Conservation (phyloP, 2,113 vertebrate genomes). For the Trogon melanurus region DNA sequence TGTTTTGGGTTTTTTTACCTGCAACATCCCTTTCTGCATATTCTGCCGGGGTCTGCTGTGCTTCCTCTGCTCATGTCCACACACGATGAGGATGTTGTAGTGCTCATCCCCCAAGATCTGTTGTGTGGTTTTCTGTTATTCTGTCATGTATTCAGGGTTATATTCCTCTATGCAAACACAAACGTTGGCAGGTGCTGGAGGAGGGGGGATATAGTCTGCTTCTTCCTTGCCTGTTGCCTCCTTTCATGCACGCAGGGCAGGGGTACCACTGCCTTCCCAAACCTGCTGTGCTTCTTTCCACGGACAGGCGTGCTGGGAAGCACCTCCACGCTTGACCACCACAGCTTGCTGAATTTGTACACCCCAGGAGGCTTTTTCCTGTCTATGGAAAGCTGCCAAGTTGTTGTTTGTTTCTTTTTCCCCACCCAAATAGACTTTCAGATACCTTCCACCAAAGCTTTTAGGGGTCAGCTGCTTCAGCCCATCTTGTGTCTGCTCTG, state of each 20-base stretch:
- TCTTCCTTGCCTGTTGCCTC: neutral
- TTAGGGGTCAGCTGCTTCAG: neutral
- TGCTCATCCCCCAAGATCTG: neutral
- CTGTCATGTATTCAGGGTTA: neutral
- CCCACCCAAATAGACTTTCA: neutral
- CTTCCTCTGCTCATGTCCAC: neutral
- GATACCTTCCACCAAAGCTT: neutral
- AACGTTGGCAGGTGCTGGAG: neutral
- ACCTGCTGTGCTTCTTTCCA: neutral
- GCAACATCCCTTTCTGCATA: neutral
- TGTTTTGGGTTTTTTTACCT: neutral
- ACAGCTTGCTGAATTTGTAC: neutral
- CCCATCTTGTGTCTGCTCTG: neutral
- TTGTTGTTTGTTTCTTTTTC: no score
- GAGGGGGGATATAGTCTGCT: neutral
- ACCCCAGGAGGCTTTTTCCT: neutral
- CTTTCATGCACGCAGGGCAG: accelerated
- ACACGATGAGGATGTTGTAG: neutral
- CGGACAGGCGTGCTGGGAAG: neutral
- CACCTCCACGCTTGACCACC: neutral
- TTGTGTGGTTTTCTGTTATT: neutral
- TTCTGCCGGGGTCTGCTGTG: neutral
- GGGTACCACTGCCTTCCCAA: neutral
- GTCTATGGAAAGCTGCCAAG: neutral
- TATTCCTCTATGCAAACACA: neutral